A percentile compares a stretch with the other conserved stretches of the same genome.
phyloP scores from a whole-genome alignment of 1,140 invertebrate genomes.

The Lepidostoma basale region DNA sequence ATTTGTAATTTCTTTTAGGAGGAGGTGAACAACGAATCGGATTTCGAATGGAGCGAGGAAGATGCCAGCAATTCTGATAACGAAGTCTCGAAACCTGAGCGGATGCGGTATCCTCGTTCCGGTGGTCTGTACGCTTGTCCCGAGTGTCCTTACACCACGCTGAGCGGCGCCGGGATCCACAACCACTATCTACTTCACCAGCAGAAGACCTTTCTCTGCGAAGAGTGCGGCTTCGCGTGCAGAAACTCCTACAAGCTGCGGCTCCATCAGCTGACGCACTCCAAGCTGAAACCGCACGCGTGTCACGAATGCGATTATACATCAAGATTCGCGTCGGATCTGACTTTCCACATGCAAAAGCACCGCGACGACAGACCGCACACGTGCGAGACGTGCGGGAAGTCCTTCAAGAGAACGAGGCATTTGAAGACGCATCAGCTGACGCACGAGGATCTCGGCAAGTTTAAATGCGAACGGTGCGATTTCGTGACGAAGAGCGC shows the following conservation, averaged over 20 bases:
- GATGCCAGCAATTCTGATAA: background rate
- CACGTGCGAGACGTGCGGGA: constrained; percentile 49
- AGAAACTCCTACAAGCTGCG: background rate
- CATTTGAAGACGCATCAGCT: background rate
- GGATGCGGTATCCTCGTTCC: background rate
- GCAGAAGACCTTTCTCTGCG: constrained; percentile 3
- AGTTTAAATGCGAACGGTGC: background rate
- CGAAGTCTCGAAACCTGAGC: background rate
- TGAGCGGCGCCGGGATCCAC: background rate
- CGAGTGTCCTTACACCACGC: background rate
- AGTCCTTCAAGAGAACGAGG: constrained; percentile 44
- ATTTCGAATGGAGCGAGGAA: background rate
- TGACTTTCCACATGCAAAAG: constrained; percentile 61
- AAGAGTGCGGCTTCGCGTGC: constrained; percentile 10
- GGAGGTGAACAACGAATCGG: background rate
- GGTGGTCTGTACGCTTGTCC: background rate
- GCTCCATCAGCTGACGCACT: constrained; percentile 49
- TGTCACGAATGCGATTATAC: constrained; percentile 66
- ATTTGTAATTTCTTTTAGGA: background rate
- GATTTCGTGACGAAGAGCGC: background rate
- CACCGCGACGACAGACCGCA: constrained; percentile 28
- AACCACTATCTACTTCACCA: background rate
- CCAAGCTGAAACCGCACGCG: constrained; percentile 51
- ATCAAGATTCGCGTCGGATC: constrained; percentile 58
- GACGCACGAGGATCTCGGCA: background rate